These are phyloP conservation scores for Sitta carolinensis DNA, from an alignment of 2,797 vertebrate genomes.

Conservation along the genomic window DNA sequence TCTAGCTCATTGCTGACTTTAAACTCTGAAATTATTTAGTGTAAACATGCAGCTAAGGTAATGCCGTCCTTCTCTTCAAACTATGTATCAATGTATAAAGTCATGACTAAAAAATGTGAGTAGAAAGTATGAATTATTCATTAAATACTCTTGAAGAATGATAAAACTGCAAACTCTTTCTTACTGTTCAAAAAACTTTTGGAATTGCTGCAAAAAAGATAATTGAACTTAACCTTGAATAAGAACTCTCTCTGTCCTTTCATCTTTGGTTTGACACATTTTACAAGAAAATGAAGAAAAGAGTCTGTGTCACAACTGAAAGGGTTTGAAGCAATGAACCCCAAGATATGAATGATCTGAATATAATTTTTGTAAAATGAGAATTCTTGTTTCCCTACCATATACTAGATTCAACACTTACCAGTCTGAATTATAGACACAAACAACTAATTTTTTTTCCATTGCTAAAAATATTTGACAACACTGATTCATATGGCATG, in stretches of 20 bases:
- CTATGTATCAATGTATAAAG: neutral
- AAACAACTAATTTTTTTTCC: neutral
- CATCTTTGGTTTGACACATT: neutral
- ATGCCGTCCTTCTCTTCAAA: neutral
- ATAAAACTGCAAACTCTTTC: neutral
- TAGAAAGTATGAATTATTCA: conserved; percentile 15
- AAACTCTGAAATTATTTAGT: neutral
- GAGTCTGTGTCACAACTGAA: neutral
- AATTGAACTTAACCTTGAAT: neutral
- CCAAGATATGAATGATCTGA: neutral
- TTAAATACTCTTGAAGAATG: neutral
- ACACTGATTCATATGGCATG: neutral
- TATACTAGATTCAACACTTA: neutral
- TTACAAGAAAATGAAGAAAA: neutral
- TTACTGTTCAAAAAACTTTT: neutral
- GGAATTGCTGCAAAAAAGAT: neutral
- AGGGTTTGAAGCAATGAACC: neutral
- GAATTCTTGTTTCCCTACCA: neutral
- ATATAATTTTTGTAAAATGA: neutral
- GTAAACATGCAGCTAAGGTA: neutral
- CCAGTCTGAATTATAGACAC: neutral
- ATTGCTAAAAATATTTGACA: neutral
- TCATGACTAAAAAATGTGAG: neutral
- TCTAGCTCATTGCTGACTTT: neutral
- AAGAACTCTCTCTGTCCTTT: neutral